phyloP scores from a whole-genome alignment of 2,113 vertebrate genomes.

The Megaceryle maxima region DNA sequence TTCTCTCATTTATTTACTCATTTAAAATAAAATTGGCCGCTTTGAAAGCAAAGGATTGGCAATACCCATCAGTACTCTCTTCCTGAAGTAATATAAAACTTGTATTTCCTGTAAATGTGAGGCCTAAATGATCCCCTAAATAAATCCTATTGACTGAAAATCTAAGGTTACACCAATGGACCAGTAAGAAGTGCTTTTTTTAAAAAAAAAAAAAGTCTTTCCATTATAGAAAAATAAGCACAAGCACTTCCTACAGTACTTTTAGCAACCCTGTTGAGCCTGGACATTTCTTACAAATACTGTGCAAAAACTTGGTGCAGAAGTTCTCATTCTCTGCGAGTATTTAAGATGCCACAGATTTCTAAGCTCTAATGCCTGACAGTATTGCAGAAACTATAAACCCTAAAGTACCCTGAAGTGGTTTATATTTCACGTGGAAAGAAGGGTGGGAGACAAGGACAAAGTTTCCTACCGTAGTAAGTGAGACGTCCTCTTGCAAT shows the following conservation, averaged over 20 bases:
- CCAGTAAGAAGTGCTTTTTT: not conserved
- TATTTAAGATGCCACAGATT: not conserved
- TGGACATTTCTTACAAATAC: not conserved
- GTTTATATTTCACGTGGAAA: not conserved
- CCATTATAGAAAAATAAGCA: not conserved
- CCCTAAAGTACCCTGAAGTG: not conserved
- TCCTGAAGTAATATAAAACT: not conserved
- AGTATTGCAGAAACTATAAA: not conserved
- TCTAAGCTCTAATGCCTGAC: not conserved
- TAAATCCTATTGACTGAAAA: not conserved
- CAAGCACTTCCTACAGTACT: not conserved
- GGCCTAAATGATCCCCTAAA: not conserved
- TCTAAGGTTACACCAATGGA: not conserved
- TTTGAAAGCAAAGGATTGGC: constrained; percentile 11
- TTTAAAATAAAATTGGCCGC: not conserved
- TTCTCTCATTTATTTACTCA: constrained; percentile 29
- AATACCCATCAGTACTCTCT: not conserved
- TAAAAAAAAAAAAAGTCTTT: not conserved
- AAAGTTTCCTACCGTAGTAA: constrained; percentile 86
- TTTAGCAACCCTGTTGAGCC: not conserved
- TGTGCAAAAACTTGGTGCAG: not conserved
- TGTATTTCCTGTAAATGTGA: not conserved
- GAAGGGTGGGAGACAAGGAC: not conserved
- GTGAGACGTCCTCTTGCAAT: constrained; percentile 87
- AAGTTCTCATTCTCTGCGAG: not conserved